These are phyloP conservation scores for Phrynocephalus guinanensis DNA, from an alignment of 2,797 vertebrate species.

Conservation along the genomic window DNA sequence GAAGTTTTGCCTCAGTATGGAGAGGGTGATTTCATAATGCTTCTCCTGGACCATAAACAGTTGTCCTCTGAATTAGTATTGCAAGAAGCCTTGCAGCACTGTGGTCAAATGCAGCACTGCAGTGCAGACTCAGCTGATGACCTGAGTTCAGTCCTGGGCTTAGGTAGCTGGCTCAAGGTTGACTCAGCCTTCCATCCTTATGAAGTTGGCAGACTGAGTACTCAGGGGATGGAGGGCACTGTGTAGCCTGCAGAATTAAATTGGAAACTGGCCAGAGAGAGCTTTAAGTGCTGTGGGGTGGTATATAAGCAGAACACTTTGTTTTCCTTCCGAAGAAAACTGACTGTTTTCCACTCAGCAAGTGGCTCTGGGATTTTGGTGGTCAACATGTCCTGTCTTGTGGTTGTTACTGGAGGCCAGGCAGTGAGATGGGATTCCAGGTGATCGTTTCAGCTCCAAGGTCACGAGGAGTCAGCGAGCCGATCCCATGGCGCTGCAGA, in stretches of 20 bases:
- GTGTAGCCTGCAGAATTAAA: too few relatives aligned
- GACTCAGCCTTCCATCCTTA: too few relatives aligned
- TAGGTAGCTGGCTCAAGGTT: too few relatives aligned
- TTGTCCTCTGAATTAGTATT: neutral
- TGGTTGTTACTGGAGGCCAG: neutral
- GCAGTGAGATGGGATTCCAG: neutral
- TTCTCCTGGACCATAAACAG: neutral
- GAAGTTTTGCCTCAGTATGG: neutral
- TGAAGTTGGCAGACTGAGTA: too few relatives aligned
- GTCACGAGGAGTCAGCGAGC: constrained; percentile 7
- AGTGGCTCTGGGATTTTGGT: neutral
- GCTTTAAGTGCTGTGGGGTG: too few relatives aligned
- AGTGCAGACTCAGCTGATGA: too few relatives aligned
- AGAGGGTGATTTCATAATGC: neutral
- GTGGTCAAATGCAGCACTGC: too few relatives aligned
- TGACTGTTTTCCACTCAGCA: neutral
- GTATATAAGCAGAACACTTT: too few relatives aligned
- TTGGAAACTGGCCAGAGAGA: too few relatives aligned
- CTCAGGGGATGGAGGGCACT: too few relatives aligned
- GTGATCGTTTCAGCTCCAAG: constrained; percentile 8
- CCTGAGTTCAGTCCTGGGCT: too few relatives aligned
- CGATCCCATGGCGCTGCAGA: neutral
- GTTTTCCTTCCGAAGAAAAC: neutral
- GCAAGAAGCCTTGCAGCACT: too few relatives aligned
- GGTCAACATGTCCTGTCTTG: neutral